A percentile compares a stretch with the other conserved stretches of the same genome.
Conservation (phyloP, 1,140 invertebrate species). For the Microplitis mediator region DNA sequence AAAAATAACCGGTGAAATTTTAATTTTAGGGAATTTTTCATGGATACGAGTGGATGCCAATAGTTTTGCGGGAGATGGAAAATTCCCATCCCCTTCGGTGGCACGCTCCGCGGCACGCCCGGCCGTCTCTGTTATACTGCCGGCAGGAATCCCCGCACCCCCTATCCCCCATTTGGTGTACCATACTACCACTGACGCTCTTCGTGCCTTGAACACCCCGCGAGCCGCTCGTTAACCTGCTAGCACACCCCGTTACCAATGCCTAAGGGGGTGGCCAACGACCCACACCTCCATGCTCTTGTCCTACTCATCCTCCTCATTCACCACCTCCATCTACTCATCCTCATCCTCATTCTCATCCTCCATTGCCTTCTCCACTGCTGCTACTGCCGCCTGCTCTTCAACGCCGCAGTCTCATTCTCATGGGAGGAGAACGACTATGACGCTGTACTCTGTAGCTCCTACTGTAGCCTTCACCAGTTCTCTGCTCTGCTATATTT, state of each 20-base stretch:
- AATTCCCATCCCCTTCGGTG: constrained; percentile 62
- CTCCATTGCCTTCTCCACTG: not conserved
- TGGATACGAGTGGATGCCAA: constrained; percentile 41
- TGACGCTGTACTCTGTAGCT: not conserved
- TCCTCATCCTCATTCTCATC: not conserved
- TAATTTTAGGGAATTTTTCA: constrained; percentile 42
- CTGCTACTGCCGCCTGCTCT: not conserved
- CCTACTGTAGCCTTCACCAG: not conserved
- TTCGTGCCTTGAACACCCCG: constrained; percentile 24
- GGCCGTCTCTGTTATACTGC: constrained; percentile 63
- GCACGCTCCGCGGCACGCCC: constrained; percentile 63
- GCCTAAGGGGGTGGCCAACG: constrained; percentile 36
- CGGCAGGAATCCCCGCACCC: constrained; percentile 37
- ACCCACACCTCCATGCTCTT: constrained; percentile 10
- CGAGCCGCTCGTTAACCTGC: constrained; percentile 55
- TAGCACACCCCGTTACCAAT: constrained; percentile 50
- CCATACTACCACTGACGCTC: constrained; percentile 21
- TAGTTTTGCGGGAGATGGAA: constrained; percentile 49
- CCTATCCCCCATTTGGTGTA: constrained; percentile 31
- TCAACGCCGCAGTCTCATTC: not conserved
- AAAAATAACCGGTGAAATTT: not conserved
- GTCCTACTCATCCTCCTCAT: constrained; percentile 19
- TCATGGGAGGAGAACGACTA: constrained; percentile 8
- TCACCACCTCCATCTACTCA: constrained; percentile 20
- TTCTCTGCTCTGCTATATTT: constrained; percentile 41